A percentile compares a stretch with the other conserved stretches of the same genome.
Conservation (phyloP, 2,888 invertebrate species). For the Scaptomyza parva region DNA sequence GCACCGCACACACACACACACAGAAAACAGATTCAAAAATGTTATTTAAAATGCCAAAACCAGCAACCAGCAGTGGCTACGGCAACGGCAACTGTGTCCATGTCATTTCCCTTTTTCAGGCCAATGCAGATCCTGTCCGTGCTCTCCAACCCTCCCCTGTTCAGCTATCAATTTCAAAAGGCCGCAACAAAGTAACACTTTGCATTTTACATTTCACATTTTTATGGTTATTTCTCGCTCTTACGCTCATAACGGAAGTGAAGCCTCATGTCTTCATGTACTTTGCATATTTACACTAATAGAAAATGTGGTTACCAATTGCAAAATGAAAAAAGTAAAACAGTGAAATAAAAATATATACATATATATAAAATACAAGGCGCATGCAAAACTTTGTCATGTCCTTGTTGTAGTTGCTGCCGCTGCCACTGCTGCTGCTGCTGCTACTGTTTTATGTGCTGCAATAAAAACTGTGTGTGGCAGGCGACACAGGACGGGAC, state of each 20-base stretch:
- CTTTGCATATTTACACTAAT: conserved; percentile 81
- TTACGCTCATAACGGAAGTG: conserved; percentile 69
- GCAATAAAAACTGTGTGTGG: conserved; percentile 78
- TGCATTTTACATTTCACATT: conserved; percentile 74
- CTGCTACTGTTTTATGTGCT: conserved; percentile 71
- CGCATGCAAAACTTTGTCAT: conserved; percentile 66
- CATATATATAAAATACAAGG: conserved; percentile 31
- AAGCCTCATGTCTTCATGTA: conserved; percentile 81
- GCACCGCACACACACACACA: conserved; percentile 41
- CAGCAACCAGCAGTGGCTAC: conserved; percentile 20
- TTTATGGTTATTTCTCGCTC: conserved; percentile 68
- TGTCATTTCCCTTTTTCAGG: conserved; percentile 10
- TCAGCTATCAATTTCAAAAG: conserved; percentile 1
- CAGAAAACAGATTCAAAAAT: conserved; percentile 64
- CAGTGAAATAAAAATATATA: conserved; percentile 1
- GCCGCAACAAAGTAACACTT: conserved; percentile 71
- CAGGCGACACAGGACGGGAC: conserved; percentile 69
- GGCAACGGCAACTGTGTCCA: not conserved
- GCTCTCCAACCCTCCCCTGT: not conserved
- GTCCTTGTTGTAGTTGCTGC: conserved; percentile 51
- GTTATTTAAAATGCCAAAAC: conserved; percentile 62
- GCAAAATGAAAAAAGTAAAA: conserved; percentile 50
- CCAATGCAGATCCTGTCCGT: conserved; percentile 12
- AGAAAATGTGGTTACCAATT: conserved; percentile 78
- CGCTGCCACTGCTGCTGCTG: conserved; percentile 37